A percentile compares a stretch with the other conserved stretches of the same genome.
These are phyloP conservation scores for Andrena cerasifolii DNA, from an alignment of 1,140 invertebrate genomes.

Conservation along the genomic window DNA sequence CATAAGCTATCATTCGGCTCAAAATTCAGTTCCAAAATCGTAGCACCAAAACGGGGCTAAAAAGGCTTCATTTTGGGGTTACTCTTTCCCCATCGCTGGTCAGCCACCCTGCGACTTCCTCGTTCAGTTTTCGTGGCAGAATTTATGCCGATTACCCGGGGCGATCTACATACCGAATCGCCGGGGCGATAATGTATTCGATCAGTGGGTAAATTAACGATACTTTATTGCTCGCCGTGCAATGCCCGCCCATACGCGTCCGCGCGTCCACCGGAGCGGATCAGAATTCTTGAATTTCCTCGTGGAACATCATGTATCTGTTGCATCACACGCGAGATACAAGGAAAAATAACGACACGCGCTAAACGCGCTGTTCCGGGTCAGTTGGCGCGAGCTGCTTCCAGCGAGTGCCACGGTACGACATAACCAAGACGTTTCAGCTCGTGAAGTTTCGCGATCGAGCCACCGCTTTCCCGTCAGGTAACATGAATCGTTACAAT, in stretches of 20 bases:
- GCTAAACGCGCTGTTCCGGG: conserved; percentile 65
- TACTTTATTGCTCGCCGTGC: conserved; percentile 65
- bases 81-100: background rate
- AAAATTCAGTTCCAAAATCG: no score
- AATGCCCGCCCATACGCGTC: conserved; percentile 25
- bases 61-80: no score
- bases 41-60: no score
- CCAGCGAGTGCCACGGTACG: no score
- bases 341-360: conserved; percentile 56
- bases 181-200: conserved; percentile 69
- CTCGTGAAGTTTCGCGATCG: background rate
- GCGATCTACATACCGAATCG: conserved; percentile 65
- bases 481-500: no score
- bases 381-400: conserved; percentile 36
- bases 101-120: background rate
- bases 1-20: no score
- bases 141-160: conserved; percentile 54
- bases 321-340: conserved; percentile 47
- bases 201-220: conserved; percentile 68
- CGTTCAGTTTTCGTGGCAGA: conserved; percentile 38
- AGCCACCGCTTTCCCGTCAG: no score
- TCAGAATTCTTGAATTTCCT: conserved; percentile 60
- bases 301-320: conserved; percentile 34
- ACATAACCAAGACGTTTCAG: background rate
- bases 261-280: conserved; percentile 59